phyloP scores from a whole-genome alignment of 2,113 vertebrate species.

The Apaloderma vittatum region DNA sequence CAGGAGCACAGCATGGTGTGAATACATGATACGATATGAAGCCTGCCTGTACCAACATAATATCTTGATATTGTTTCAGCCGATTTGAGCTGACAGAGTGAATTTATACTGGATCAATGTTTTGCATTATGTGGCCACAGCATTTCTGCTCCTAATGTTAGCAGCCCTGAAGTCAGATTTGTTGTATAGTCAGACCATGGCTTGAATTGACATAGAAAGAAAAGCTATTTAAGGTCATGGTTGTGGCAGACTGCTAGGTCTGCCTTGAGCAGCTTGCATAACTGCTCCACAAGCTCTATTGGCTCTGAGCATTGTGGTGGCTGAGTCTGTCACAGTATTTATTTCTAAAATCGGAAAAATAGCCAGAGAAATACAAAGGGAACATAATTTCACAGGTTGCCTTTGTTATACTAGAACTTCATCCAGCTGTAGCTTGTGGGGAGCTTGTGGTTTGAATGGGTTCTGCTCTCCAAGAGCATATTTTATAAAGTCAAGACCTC shows the following conservation, averaged over 20 bases:
- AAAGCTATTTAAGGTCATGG: conserved; percentile 38
- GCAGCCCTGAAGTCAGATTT: not conserved
- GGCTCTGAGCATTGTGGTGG: not conserved
- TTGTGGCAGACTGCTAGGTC: conserved; percentile 33
- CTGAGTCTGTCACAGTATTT: conserved; percentile 26
- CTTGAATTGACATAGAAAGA: not conserved
- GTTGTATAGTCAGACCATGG: not conserved
- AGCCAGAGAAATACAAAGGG: not conserved
- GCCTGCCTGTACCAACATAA: not conserved
- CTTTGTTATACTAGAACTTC: not conserved
- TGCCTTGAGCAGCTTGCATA: conserved; percentile 21
- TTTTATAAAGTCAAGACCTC: not conserved
- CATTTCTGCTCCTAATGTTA: not conserved
- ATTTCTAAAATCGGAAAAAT: not conserved
- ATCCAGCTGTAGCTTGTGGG: not conserved
- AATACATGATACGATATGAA: fast-evolving
- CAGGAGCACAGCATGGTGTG: not conserved
- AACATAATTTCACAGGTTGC: not conserved
- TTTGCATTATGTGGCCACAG: not conserved
- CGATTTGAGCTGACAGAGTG: not conserved
- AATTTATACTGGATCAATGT: not conserved
- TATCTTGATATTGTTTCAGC: not conserved
- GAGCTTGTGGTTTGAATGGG: not conserved
- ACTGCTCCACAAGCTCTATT: conserved; percentile 9
- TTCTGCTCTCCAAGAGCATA: not conserved